Percentiles rank a stretch among this genome's conserved stretches.
Conservation (phyloP, 2,797 vertebrate genomes). For the Botia almorhae region DNA sequence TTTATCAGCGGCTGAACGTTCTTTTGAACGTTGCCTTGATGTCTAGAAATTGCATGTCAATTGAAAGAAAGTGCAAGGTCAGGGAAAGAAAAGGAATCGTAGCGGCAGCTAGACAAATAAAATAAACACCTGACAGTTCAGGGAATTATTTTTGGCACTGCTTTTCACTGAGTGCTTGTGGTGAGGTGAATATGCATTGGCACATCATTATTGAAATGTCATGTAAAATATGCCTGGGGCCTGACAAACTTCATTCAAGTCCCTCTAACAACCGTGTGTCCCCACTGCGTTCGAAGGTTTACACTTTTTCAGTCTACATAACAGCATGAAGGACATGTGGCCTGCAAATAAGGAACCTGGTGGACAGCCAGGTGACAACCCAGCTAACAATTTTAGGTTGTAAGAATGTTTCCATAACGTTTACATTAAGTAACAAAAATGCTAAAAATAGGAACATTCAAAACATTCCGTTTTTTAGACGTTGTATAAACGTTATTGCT, state of each 20-base stretch:
- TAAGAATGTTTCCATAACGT: too few species aligned
- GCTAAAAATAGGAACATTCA: too few species aligned
- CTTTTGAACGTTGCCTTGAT: slow-evolving; percentile 35
- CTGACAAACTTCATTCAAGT: slow-evolving; percentile 53
- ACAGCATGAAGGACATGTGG: not conserved
- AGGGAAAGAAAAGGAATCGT: slow-evolving; percentile 49
- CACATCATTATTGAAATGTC: slow-evolving; percentile 69
- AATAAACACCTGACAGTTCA: slow-evolving; percentile 64
- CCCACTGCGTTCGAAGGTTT: slow-evolving; percentile 46
- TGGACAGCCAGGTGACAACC: slow-evolving; percentile 51
- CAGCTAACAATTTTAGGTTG: too few species aligned
- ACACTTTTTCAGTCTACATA: slow-evolving; percentile 11
- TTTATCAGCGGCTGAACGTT: slow-evolving; percentile 38
- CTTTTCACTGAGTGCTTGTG: slow-evolving; percentile 54
- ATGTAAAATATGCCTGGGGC: slow-evolving; percentile 58
- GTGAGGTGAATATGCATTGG: slow-evolving; percentile 66
- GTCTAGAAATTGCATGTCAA: slow-evolving; percentile 57
- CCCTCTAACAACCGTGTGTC: slow-evolving; percentile 18
- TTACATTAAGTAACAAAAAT: too few species aligned
- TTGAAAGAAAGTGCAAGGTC: slow-evolving; percentile 53
- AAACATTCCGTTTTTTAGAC: too few species aligned
- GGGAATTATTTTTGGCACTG: slow-evolving; percentile 64
- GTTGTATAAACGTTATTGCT: too few species aligned
- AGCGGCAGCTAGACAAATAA: slow-evolving; percentile 59
- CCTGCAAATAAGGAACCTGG: not conserved